Conservation (phyloP, 2,113 vertebrate genomes). For the Archilochus colubris region DNA sequence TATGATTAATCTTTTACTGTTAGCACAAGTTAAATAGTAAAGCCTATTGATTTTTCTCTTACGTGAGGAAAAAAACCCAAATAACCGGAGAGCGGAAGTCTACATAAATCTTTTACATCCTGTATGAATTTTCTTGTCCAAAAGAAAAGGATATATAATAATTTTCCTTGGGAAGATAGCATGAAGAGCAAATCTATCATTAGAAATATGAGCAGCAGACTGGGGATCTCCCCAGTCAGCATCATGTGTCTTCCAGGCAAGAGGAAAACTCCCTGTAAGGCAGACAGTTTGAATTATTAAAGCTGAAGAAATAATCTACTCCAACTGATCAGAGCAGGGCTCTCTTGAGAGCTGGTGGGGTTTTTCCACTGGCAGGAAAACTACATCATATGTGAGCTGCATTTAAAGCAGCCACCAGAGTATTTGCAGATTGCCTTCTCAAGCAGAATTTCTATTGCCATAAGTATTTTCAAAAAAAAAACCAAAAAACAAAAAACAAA, state of each 20-base stretch:
- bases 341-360: neutral
- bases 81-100: neutral
- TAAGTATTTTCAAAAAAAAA: neutral
- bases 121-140: neutral
- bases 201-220: neutral
- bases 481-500: too few species aligned
- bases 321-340: constrained; percentile 10
- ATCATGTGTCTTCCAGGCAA: neutral
- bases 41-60: neutral
- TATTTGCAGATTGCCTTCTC: constrained; percentile 51
- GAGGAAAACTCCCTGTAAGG: constrained; percentile 44
- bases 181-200: neutral
- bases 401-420: constrained; percentile 2
- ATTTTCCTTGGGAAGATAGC: neutral
- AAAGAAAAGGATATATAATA: neutral
- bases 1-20: neutral
- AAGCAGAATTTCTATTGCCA: neutral
- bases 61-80: neutral
- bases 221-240: constrained; percentile 9
- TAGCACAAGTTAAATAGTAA: neutral
- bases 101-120: neutral
- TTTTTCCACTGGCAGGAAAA: constrained; percentile 50
- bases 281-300: constrained; percentile 37
- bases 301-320: constrained; percentile 40
- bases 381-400: neutral